Conservation (phyloP, 2,888 invertebrate species). For the Drosophila multiciliata region DNA sequence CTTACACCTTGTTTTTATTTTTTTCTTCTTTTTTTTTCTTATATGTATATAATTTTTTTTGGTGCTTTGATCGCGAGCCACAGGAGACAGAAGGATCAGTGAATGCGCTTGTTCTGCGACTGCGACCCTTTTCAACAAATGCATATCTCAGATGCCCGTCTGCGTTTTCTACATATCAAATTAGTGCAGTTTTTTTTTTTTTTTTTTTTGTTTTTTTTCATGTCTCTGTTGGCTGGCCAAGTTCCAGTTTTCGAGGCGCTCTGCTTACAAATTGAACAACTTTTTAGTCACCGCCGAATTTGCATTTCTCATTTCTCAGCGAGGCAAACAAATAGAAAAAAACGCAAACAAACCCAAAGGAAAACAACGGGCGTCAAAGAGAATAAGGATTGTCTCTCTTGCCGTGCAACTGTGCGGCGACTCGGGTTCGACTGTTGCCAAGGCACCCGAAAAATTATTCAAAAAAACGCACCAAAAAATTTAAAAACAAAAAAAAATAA, state of each 20-base stretch:
- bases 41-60: neutral
- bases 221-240: conserved; percentile 13
- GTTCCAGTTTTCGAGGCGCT: conserved; percentile 48
- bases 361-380: conserved; percentile 14
- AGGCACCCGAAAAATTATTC: conserved; percentile 59
- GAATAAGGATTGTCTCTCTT: conserved; percentile 59
- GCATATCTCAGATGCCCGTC: conserved; percentile 22
- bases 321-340: conserved; percentile 8
- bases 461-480: conserved; percentile 37
- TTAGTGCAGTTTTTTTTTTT: conserved; percentile 72
- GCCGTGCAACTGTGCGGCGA: conserved; percentile 13
- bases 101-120: conserved; percentile 3
- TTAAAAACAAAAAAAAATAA: conserved; percentile 19
- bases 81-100: neutral
- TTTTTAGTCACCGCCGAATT: conserved; percentile 63
- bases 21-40: neutral
- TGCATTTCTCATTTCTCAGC: conserved; percentile 72
- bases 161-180: conserved; percentile 55
- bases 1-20: neutral
- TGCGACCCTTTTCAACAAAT: conserved; percentile 44
- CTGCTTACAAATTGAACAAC: conserved; percentile 68
- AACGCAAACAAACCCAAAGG: conserved; percentile 8
- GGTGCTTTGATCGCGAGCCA: conserved; percentile 2
- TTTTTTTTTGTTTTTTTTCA: conserved; percentile 31
- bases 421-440: conserved; percentile 42